Evolutionary conservation across 2,113 vertebrate species (phyloP), one percentile per base, ranked within the genome.

Genomic region (Myocastor coypus): DNA sequence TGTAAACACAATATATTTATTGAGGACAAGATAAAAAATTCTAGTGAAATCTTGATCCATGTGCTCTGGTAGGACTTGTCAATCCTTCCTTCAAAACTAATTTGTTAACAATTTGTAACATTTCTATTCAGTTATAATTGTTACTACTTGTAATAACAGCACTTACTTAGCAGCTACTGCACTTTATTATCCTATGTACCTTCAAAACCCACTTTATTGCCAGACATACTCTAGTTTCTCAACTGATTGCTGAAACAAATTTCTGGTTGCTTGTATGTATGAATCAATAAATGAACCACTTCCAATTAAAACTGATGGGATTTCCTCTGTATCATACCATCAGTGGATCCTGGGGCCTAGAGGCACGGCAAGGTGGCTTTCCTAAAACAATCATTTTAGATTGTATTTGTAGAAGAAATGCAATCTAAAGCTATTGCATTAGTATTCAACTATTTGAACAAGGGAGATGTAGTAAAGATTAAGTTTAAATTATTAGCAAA

Each of bases 401-500:
- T 81, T 94, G 80, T 92, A 17, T 52, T 95, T 69, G 52, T 86
- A 34, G 63, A 84, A 91, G 69, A 19, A 81, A 86, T 46, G 30
- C 1, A 92, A n/a, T 87, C 17, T 78, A 69, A 64, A 32, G 37
- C 32, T 75, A 81, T 89, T 92, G 91, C 46, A 68, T 42, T 84
- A 86, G 12, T 55, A 83, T 61, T 50, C 82, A 89, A 83, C 83
- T 85, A 96, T 75, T 57, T 94, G 26, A 91, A 83, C 89, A 40
- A 93, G 22, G 24, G 28, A 61, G 28, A 75, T 17, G 37, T 6
- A 34, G 30, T 93, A 77, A 92, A 55, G 19, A 42, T 37, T 69
- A 10, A 26, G 46, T 94, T 93, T 93, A 97, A 95, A 95, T 73
- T 63, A 88, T 37, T 7, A 89, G n/a, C 30, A n/a, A 73, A 94